These are phyloP conservation scores for Nemoura dubitans DNA, from an alignment of 2,888 invertebrate species.

Conservation along the genomic window DNA sequence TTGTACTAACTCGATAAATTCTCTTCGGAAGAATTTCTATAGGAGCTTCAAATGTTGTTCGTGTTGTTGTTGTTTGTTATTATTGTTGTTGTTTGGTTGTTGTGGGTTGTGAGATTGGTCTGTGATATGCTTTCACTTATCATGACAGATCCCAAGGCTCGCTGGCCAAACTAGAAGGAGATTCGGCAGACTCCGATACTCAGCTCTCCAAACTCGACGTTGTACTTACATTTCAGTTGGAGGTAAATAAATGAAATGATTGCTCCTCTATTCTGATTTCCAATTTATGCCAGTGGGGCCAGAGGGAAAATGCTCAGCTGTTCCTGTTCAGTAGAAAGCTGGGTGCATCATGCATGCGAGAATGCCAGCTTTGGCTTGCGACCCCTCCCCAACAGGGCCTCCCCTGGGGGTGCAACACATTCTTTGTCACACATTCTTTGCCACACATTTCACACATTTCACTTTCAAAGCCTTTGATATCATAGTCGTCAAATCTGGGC, in stretches of 20 bases:
- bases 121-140: background rate
- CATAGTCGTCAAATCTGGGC: too few relatives aligned
- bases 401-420: too few relatives aligned
- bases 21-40: background rate
- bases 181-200: conserved; percentile 94
- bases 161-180: conserved; percentile 91
- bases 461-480: too few relatives aligned
- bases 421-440: too few relatives aligned
- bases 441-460: too few relatives aligned
- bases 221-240: conserved; percentile 94
- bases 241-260: conserved; percentile 68
- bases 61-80: conserved; percentile 33
- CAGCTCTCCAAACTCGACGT: conserved; percentile 98
- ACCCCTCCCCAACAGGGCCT: too few relatives aligned
- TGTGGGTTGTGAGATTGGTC: background rate
- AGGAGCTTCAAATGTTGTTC: conserved; percentile 27
- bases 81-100: conserved; percentile 28
- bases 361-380: too few relatives aligned
- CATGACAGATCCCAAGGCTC: conserved; percentile 84
- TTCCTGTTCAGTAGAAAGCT: too few relatives aligned
- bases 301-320: too few relatives aligned
- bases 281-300: background rate
- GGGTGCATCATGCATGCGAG: too few relatives aligned
- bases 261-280: conserved; percentile 32
- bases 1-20: conserved; percentile 19